Conservation (phyloP, 2,888 invertebrate genomes). For the Latheticus oryzae region DNA sequence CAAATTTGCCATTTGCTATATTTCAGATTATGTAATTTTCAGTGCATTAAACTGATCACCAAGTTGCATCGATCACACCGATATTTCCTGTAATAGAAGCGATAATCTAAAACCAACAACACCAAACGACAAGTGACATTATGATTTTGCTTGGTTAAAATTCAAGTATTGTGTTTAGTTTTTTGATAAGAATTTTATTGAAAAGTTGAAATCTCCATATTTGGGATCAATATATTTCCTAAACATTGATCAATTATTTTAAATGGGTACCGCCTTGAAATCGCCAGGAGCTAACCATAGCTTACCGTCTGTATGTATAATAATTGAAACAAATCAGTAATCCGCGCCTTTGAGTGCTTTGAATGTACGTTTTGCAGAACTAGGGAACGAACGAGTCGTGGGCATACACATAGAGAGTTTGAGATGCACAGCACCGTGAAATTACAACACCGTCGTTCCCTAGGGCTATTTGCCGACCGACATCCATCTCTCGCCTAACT, state of each 20-base stretch:
- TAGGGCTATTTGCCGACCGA: slow-evolving; percentile 53
- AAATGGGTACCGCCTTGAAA: slow-evolving; percentile 21
- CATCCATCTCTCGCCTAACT: slow-evolving; percentile 56
- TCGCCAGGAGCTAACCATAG: slow-evolving; percentile 19
- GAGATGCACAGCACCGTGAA: slow-evolving; percentile 72
- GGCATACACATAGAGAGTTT: slow-evolving; percentile 61
- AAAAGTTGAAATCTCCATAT: too few species aligned
- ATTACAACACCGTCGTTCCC: slow-evolving; percentile 67
- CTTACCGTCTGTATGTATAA: slow-evolving; percentile 40
- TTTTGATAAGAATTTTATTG: too few species aligned
- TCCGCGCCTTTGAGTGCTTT: slow-evolving; percentile 39
- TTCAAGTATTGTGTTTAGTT: too few species aligned
- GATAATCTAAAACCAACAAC: too few species aligned
- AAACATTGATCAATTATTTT: slow-evolving; percentile 7
- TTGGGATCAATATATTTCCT: too few species aligned
- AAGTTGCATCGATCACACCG: too few species aligned
- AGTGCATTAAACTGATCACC: too few species aligned
- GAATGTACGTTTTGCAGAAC: slow-evolving; percentile 21
- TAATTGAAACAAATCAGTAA: slow-evolving; percentile 44
- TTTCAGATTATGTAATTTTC: too few species aligned
- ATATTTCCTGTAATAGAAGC: too few species aligned
- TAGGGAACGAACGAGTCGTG: slow-evolving; percentile 26
- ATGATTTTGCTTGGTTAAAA: too few species aligned
- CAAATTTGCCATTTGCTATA: too few species aligned
- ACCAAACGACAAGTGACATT: too few species aligned